A percentile compares a stretch with the other conserved stretches of the same genome.
phyloP scores from a whole-genome alignment of 1,140 invertebrate species.

The Paralvinella palmiformis region DNA sequence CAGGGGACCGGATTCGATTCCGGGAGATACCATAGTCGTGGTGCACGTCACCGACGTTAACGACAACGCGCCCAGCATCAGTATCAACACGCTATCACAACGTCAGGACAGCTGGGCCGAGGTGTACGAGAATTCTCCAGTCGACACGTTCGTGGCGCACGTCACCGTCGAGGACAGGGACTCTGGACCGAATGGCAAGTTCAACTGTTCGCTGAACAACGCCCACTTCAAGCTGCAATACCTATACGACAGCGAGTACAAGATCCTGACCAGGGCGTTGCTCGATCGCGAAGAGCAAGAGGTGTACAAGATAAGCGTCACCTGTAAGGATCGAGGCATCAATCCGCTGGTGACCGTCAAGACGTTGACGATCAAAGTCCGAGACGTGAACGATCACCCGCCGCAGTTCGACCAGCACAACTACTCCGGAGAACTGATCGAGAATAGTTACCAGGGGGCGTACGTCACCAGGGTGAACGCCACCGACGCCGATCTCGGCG shows the following conservation, averaged over 20 bases:
- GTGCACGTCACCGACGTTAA: conserved; percentile 67
- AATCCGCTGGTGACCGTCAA: conserved; percentile 78
- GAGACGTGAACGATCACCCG: conserved; percentile 89
- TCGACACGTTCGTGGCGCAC: conserved; percentile 83
- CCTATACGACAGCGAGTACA: conserved; percentile 11
- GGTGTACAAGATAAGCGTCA: conserved; percentile 78
- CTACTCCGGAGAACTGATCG: conserved; percentile 56
- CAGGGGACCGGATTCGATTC: conserved; percentile 50
- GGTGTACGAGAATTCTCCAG: conserved; percentile 84
- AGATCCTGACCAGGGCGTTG: conserved; percentile 56
- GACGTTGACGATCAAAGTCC: conserved; percentile 77
- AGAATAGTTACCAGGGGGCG: conserved; percentile 24
- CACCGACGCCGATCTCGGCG: conserved; percentile 45
- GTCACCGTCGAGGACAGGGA: conserved; percentile 83
- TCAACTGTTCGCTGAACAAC: conserved; percentile 13
- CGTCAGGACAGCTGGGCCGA: conserved; percentile 64
- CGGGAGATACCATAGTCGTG: conserved; percentile 91
- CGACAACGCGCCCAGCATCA: conserved; percentile 59
- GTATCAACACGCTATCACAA: conserved; percentile 56
- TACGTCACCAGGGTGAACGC: conserved; percentile 23
- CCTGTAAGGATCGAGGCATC: conserved; percentile 69
- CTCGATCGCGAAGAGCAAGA: conserved; percentile 78
- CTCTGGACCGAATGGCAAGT: conserved; percentile 77
- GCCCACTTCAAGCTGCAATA: conserved; percentile 9
- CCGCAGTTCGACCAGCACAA: conserved; percentile 71